phyloP scores from a whole-genome alignment of 2,888 invertebrate genomes.

The Chaetogeoica ovagalla region DNA sequence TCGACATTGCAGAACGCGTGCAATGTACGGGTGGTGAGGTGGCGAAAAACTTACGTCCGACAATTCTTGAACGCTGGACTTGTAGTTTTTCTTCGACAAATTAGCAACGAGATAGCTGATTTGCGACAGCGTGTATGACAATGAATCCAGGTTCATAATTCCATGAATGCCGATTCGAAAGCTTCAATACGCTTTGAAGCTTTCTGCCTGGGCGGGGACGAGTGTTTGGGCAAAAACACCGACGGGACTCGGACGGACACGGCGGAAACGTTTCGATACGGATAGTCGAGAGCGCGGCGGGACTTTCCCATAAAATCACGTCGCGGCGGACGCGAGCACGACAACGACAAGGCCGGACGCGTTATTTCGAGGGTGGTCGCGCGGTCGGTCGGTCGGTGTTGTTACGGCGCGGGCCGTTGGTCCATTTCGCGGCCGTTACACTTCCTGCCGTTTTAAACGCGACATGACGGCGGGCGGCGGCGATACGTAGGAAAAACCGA shows the following conservation, averaged over 20 bases:
- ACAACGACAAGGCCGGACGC: slow-evolving; percentile 5
- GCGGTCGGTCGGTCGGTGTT: neutral
- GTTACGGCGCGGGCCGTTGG: neutral
- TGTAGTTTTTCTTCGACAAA: slow-evolving; percentile 94
- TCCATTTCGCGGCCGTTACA: neutral
- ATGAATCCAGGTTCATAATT: slow-evolving; percentile 99
- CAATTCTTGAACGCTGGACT: slow-evolving; percentile 85
- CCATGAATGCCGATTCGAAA: slow-evolving; percentile 89
- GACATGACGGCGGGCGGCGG: neutral
- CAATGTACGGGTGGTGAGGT: neutral
- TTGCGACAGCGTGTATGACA: slow-evolving; percentile 98
- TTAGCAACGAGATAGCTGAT: slow-evolving; percentile 95
- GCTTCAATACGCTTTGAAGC: slow-evolving; percentile 94
- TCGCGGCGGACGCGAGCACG: neutral
- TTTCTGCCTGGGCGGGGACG: slow-evolving; percentile 65
- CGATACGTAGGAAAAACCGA: neutral
- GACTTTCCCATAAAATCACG: slow-evolving; percentile 16
- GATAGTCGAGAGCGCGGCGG: neutral
- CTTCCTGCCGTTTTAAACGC: neutral
- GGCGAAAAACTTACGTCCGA: slow-evolving; percentile 73
- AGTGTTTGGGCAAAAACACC: neutral
- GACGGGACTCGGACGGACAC: neutral
- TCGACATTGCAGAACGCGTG: neutral
- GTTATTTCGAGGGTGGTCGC: no score
- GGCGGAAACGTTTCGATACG: neutral